Evolutionary conservation across 2,113 vertebrate genomes (phyloP), one percentile per base, ranked within the genome.

Genomic region (Rutilus rutilus): DNA sequence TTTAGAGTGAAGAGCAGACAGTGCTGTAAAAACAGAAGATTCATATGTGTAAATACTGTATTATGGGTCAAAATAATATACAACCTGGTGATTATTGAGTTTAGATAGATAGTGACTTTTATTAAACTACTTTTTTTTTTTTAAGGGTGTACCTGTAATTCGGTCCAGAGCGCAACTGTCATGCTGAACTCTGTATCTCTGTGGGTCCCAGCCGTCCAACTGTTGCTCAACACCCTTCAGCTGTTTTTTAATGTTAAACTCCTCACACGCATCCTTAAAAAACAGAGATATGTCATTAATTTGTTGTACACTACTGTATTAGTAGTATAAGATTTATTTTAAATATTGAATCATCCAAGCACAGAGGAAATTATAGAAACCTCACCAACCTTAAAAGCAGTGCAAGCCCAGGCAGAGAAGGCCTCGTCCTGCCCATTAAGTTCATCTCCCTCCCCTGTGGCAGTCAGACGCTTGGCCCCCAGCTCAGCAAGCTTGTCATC

Each of bases 391-490:
- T 95, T 92, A 92, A 97, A 96, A 0, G 93, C 91, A 60, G 84
- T 91, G 78, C 94, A 78, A 6, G 96, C 96, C 96, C 96, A 97
- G 6, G 85, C 82, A 23, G 86, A 86, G 86, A 97, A 97, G 7
- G 95, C 85, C 36, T 93, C 96, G 14, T 97, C 96, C 36, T 97
- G 96, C 3, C 95, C 96, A 0, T 89, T 90, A 50, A 97, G 96
- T 45, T 97, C 96, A 15, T 97, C 96, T 12, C 96, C 96, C 89
- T 97, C 95, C 3, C 96, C 96, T 0, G 86, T 69, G 0, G 89
- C 80, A 8, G 85, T 19, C 11, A 97, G 87, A 84, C 93, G 94
- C 39, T 86, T 90, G 42, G 95, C 96, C 39, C 96, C 96, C 0
- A 97, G 89, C 0, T 95, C 92, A 57, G 91, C 89, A 75, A 97